Percentiles rank a stretch among this genome's conserved stretches.
phyloP scores from a whole-genome alignment of 2,113 vertebrate species.

The Coracopsis vasa region DNA sequence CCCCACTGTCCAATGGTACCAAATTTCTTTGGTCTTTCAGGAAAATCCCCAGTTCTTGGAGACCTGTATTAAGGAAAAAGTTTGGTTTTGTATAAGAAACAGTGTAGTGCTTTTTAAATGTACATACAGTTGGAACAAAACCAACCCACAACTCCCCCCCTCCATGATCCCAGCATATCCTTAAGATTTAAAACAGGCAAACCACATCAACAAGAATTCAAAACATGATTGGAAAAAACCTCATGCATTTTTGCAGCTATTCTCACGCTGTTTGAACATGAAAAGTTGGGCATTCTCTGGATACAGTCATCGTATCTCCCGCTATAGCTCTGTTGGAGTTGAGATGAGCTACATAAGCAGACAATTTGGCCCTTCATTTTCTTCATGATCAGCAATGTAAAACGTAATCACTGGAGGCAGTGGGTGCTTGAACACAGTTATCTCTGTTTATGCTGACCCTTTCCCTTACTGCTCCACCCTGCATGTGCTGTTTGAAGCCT shows the following conservation, averaged over 20 bases:
- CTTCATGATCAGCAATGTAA: background rate
- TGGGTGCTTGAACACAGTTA: background rate
- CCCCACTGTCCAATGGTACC: background rate
- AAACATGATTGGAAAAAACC: background rate
- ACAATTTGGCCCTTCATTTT: slow-evolving; percentile 13
- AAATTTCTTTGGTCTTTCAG: background rate
- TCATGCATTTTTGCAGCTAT: slow-evolving; percentile 14
- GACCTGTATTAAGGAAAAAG: background rate
- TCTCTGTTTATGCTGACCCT: background rate
- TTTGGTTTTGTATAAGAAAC: background rate
- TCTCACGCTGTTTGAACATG: background rate
- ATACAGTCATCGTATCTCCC: background rate
- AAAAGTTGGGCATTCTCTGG: background rate
- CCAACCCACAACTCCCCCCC: background rate
- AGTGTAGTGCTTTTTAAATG: background rate
- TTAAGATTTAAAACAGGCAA: background rate
- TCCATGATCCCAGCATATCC: background rate
- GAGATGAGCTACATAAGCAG: slow-evolving; percentile 15
- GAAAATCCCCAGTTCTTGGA: background rate
- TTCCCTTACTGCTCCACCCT: background rate
- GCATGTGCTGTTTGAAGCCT: background rate
- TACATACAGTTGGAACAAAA: background rate
- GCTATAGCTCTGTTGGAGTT: slow-evolving; percentile 1
- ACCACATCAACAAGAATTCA: background rate
- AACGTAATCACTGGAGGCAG: slow-evolving; percentile 16